These are phyloP conservation scores for Petrolisthes manimaculis DNA, from an alignment of 2,888 invertebrate species.

Conservation along the genomic window DNA sequence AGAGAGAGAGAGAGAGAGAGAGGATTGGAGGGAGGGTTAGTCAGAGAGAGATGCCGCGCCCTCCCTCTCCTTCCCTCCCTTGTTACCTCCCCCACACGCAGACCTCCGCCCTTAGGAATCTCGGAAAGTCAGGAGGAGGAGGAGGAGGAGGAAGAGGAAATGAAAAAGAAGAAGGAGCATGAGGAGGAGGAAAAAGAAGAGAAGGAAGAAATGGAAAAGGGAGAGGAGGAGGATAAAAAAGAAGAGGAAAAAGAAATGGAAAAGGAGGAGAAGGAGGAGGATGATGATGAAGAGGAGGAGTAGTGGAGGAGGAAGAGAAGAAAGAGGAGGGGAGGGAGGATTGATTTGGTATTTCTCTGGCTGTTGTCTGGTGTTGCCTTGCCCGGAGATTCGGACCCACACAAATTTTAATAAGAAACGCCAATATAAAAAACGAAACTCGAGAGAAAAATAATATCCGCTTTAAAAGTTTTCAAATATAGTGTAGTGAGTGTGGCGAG, in stretches of 20 bases:
- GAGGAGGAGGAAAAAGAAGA: neutral
- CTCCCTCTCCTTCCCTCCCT: too few species aligned
- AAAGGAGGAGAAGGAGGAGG: neutral
- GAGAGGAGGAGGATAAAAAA: neutral
- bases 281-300: neutral
- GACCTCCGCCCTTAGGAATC: too few species aligned
- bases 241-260: neutral
- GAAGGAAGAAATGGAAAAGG: neutral
- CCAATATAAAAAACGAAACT: too few species aligned
- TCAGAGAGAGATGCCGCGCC: neutral
- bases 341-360: too few species aligned
- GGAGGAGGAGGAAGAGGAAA: neutral
- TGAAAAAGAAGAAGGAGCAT: neutral
- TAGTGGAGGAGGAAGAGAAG: neutral
- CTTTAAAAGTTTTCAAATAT: too few species aligned
- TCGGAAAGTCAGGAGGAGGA: neutral
- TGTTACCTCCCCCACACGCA: too few species aligned
- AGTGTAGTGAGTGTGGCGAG: too few species aligned
- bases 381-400: too few species aligned
- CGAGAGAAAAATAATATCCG: too few species aligned
- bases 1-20: neutral
- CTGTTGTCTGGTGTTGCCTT: too few species aligned
- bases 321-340: neutral
- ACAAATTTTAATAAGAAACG: too few species aligned
- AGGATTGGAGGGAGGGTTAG: neutral